Percentiles rank a stretch among this genome's conserved stretches.
phyloP scores from a whole-genome alignment of 2,888 invertebrate species.

The Andrena praecox region DNA sequence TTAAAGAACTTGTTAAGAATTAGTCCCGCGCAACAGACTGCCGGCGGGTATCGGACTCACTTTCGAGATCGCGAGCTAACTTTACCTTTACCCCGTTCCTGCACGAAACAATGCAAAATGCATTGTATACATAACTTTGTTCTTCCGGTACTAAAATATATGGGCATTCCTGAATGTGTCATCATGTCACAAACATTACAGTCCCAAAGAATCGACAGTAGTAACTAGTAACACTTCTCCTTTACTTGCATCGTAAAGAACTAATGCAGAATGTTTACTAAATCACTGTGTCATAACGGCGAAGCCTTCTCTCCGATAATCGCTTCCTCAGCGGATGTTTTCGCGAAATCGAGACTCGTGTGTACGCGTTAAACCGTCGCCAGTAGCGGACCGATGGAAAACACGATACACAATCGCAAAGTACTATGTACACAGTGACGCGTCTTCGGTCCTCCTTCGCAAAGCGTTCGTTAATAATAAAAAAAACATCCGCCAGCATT shows the following conservation, averaged over 20 bases:
- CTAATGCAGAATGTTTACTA: not conserved
- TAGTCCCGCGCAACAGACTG: too few species aligned
- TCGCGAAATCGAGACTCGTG: constrained; percentile 15
- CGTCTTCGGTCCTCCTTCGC: constrained; percentile 32
- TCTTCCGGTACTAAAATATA: too few species aligned
- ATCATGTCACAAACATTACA: too few species aligned
- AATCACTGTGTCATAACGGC: not conserved
- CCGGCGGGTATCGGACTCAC: too few species aligned
- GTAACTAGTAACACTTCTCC: too few species aligned
- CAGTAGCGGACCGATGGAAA: constrained; percentile 28
- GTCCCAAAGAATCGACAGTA: too few species aligned
- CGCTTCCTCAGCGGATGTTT: constrained; percentile 34
- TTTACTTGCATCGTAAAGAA: not conserved
- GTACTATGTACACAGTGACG: constrained; percentile 31
- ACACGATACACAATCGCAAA: constrained; percentile 43
- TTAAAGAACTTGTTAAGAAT: too few species aligned
- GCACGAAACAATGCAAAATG: too few species aligned
- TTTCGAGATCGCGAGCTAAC: too few species aligned
- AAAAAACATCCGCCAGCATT: not conserved
- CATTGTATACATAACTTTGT: too few species aligned
- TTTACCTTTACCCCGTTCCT: too few species aligned
- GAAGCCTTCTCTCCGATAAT: not conserved
- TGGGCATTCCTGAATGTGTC: too few species aligned
- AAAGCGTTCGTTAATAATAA: not conserved
- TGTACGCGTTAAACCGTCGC: not conserved